Base-by-base conservation (phyloP, 2,113 vertebrate species). In the Calcarius ornatus region DNA sequence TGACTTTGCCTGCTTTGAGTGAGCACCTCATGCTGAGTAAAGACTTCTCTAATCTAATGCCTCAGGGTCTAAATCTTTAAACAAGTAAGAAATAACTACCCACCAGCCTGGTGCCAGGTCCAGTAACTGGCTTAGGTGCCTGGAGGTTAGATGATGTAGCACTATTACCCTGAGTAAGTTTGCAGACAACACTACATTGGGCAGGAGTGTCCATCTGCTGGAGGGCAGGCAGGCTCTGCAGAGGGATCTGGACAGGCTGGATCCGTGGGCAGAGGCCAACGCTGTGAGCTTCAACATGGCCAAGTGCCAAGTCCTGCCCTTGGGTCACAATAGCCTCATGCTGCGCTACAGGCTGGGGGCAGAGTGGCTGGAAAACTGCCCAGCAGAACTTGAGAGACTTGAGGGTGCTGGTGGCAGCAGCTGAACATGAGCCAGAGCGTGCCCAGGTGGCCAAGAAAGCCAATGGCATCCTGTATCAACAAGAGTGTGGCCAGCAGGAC, bases 321-420 rank as follows among this genome's bases (percentile, higher is more conserved):
- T 61, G 20, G 21, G 17, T 42, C 54, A 61, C 13, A 53, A 10
- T 11, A 53, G 21, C 0, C 0, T 4, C n/a, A 1, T 6, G 70
- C 47, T 19, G 15, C 2, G 8, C 35, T 23, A 9, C 47, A 76
- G 63, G 12, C 21, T 35, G n/a, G 24, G 28, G 24, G 0, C 21
- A 54, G 24, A 47, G 40, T 19, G 47, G 3, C 3, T 42, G 54
- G 16, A 35, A 76, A 89, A 4, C 5, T 10, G 3, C 30, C 21
- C 15, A 20, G 14, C 1, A 1, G 47, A 54, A 82, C 45, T 47
- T 47, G 45, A 76, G 5, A 21, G 8, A n/a, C 17, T 1, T 69
- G 61, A 14, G 21, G 8, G 5, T 47, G 17, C 13, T 75, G 45
- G 8, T n/a, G 8, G 25, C n/a, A 68, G n/a, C 7, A 16, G 11